Evolutionary conservation across 2,113 vertebrate genomes (phyloP), one percentile per base, ranked within the genome.

Genomic region (Xyrauchen texanus): DNA sequence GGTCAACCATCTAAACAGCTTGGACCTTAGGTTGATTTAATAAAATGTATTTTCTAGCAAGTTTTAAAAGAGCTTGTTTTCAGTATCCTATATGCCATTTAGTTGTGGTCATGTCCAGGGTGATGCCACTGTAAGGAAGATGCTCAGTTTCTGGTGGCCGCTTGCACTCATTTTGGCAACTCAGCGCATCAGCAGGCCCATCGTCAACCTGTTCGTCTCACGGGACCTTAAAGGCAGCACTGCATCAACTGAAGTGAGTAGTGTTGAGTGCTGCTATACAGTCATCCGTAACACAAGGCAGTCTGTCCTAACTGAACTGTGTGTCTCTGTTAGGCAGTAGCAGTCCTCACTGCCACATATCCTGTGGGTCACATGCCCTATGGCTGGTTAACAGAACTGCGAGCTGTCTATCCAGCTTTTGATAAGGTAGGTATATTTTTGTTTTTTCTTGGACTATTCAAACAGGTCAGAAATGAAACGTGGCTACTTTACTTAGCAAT

Each of bases 331-430:
- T 84, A 99, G 98, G 97, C 98, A 0, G 97, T 99, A 84, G 98
- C 98, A 0, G 97, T 99, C 83, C 89, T 99, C 88, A 99, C 98
- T 44, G 98, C 97, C 64, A 98, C 98, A 0, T 99, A 99, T 86
- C 98, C 98, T 0, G 98, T 99, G 86, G 98, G 98, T 85, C 98
- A 99, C 88, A 98, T 99, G 97, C 98, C 97, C 0, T 99, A 99
- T 12, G 98, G 98, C 73, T 99, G 98, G 98, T 76, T 99, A 84
- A 98, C 97, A 2, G 98, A 99, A 81, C 95, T 99, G 81, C 93
- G 98, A 61, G 98, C 98, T 5, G 93, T 99, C 6, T 99, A 97
- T 85, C 97, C 98, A 16, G 98, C 98, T 75, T 99, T 99, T 83
- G 96, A 99, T 91, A 97, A 97, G 96, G 98, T 99, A 85, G 94